Evolutionary conservation across 2,888 invertebrate species (phyloP), one percentile per base, ranked within the genome.

Genomic region (Rhagium mordax): DNA sequence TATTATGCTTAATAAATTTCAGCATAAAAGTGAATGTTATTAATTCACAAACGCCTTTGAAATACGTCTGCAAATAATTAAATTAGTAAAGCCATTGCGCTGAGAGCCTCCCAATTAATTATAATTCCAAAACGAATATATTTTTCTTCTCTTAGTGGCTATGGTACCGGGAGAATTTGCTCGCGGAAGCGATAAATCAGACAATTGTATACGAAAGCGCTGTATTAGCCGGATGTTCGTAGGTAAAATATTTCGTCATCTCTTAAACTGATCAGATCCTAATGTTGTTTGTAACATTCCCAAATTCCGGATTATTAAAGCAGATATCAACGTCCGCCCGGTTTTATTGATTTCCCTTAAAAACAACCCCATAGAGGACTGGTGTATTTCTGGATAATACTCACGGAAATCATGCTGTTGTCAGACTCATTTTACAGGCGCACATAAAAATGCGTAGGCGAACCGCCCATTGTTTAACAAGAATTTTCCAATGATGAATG

Each of bases 1-100:
- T 67, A 64, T 70, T 72, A 33, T 55, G 74, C 74, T 77, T 66
- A 74, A 62, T 71, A 71, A 73, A 77, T 77, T 74, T 67, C 70
- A 33, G 66, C 72, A 68, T 70, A 72, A 75, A 79, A 76, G 75
- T 71, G 72, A 72, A 75, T 75, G 72, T 77, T 79, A 78, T 78
- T 79, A 79, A 79, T 78, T 79, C 70, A 70, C 66, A 71, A 71
- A 73, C 74, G 75, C 75, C 78, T 77, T 77, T 78, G 75, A 74
- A 73, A 74, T 66, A 69, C 68, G 70, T 72, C 76, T 61, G 72
- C 69, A 72, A 75, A 75, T 78, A 78, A 79, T 79, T 76, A 74
- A 79, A 79, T 79, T 78, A 77, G 72, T 71, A 53, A 18, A 60
- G 72, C 74, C 73, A 75, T 76, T 74, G 70, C 71, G 67, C 72